These are phyloP conservation scores for Falco punctatus DNA, from an alignment of 2,113 vertebrate genomes.

Conservation along the genomic window DNA sequence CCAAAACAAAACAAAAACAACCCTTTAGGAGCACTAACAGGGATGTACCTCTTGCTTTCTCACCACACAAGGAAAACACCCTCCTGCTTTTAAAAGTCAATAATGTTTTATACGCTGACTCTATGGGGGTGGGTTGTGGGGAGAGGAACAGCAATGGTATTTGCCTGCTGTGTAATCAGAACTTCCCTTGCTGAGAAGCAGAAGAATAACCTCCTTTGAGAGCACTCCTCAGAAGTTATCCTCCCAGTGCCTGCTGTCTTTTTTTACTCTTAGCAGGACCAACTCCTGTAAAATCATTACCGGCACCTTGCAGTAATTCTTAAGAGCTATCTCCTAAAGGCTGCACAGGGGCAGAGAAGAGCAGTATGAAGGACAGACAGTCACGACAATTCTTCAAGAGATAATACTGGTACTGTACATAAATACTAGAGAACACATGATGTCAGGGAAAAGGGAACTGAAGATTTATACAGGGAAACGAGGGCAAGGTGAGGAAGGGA, in stretches of 20 bases:
- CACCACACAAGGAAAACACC: background rate
- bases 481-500: background rate
- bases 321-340: background rate
- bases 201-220: background rate
- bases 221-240: background rate
- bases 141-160: background rate
- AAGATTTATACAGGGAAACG: background rate
- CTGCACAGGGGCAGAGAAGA: background rate
- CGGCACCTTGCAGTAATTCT: background rate
- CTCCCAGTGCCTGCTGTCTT: background rate
- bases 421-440: background rate
- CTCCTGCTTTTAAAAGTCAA: background rate
- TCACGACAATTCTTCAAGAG: background rate
- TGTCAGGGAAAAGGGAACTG: background rate
- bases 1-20: background rate
- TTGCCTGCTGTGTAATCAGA: background rate
- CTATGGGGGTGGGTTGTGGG: rapidly evolving
- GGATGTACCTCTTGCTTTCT: background rate
- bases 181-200: background rate
- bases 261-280: background rate
- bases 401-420: background rate
- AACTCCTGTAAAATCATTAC: background rate
- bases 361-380: background rate
- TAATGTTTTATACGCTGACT: background rate
- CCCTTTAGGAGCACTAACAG: background rate